Evolutionary conservation across 2,888 invertebrate species (phyloP), one percentile per base, ranked within the genome.

Genomic region (Caenorhabditis sp.): DNA sequence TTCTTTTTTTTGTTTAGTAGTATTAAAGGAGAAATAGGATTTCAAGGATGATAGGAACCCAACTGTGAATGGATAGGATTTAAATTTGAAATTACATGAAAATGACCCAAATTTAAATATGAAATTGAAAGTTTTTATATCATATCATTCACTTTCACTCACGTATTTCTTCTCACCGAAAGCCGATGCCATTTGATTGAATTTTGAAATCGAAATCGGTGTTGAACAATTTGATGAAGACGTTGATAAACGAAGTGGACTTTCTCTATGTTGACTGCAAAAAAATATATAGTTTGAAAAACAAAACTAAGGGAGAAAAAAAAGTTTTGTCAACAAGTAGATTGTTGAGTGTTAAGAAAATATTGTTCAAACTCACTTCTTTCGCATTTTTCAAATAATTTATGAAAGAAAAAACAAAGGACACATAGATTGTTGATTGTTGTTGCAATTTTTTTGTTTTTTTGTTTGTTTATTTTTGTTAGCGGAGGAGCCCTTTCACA

Each of bases 121-220:
- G 27, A 56, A 26, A 23, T 4, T 7, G n/a, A 43, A 43, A 43
- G 43, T 43, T 10, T 36, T 43, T 17, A 43, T 43, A 43, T 43
- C 43, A 59, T 43, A 38, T 59, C 58, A 43, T 17, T 43, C 43
- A 43, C 43, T 43, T 43, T 61, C 67, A 78, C 78, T 69, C 56
- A 78, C 78, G 59, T 78, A 78, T 27, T 74, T 76, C 70, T 71
- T 78, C 67, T 78, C 78, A 12, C 78, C 78, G 59, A 78, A 78
- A 49, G 78, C 78, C 21, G 68, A 69, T 49, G 75, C 64, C 67
- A 65, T 67, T 54, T 58, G 26, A 26, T 53, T 53, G 53, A 53
- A 53, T 70, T 36, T 43, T 43, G 43, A 43, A 43, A 17, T 43
- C 14, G 43, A 43, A 43, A 17, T 43, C 3, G 43, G 43, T 43